phyloP scores from a whole-genome alignment of 2,113 vertebrate genomes.

The Orcinus orca region DNA sequence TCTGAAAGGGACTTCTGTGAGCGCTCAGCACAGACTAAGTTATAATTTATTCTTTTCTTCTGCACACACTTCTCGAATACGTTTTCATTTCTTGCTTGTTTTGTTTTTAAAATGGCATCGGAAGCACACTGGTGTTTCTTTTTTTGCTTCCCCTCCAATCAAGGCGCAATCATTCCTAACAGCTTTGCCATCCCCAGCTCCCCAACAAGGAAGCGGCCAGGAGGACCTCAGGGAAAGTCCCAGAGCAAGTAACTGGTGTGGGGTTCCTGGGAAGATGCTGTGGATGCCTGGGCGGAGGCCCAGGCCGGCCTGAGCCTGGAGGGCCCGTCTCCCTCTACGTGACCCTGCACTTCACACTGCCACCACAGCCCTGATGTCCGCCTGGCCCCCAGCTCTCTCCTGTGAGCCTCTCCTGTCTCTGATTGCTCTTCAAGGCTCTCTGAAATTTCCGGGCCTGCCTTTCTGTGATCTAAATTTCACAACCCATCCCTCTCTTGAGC shows the following conservation, averaged over 20 bases:
- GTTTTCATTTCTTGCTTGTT: not conserved
- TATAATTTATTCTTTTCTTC: constrained; percentile 11
- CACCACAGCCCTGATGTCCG: fast-evolving
- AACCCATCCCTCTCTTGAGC: not conserved
- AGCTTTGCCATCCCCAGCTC: fast-evolving
- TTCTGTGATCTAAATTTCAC: fast-evolving
- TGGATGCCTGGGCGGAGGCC: no score
- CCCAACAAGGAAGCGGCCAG: fast-evolving
- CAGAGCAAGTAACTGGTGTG: fast-evolving
- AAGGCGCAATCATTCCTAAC: no score
- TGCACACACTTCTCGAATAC: not conserved
- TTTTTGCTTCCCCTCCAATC: not conserved
- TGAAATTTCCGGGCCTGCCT: fast-evolving
- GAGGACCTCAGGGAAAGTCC: no score
- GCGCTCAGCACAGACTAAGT: not conserved
- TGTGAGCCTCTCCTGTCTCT: fast-evolving
- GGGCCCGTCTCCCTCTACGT: fast-evolving
- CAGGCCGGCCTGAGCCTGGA: not conserved
- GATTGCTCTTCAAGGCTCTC: not conserved
- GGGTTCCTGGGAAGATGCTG: fast-evolving
- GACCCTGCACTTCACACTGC: fast-evolving
- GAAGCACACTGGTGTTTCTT: not conserved
- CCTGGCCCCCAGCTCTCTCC: no score
- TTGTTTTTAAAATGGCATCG: not conserved
- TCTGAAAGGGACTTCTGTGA: constrained; percentile 55